Evolutionary conservation across 2,797 vertebrate species (phyloP), one percentile per base, ranked within the genome.

Genomic region (Eleutherodactylus coqui): DNA sequence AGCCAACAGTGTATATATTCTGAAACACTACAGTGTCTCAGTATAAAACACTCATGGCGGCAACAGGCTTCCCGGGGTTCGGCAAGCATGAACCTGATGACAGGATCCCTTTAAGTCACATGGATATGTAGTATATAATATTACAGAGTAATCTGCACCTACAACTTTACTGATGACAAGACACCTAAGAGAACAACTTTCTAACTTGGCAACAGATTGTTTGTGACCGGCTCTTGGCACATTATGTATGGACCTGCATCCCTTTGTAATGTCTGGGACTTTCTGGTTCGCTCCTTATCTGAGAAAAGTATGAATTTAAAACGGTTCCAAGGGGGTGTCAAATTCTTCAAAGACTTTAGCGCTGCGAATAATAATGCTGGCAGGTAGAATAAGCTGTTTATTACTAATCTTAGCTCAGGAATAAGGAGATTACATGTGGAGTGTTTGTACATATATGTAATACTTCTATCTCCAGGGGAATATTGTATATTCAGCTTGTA

Each of bases 361-460:
- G 4, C 34, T 76, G 13, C 5, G 73, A n/a, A 84, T 27, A 64
- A 38, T 49, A 62, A 67, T 51, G 21, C 83, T 67, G 83, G 58
- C 43, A 77, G 75, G 75, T 77, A 45, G 53, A 51, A 69, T 77
- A 84, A 77, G 38, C 73, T 47, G 58, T 84, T 67, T 77, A 77
- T 62, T 29, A 38, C 51, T 84, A 75, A 77, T 69, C 55, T 64
- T 27, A 47, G 70, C 53, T 84, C 72, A 84, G 41, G 7, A 64
- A 51, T 84, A 84, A 84, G 83, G 29, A 77, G 83, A 84, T 84
- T 84, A 84, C 53, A 47, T 17, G 34, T 19, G 53, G n/a, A 84
- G 51, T 19, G 14, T 41, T 70, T 60, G 67, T 21, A 55, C 32
- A 55, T 58, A 60, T 19, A 82, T 7, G 41, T 19, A 51, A 69